Percentiles rank a stretch among this genome's conserved stretches.
Evolutionary conservation across 1,140 invertebrate genomes (phyloP).

Genomic region (Pectinophora gossypiella): DNA sequence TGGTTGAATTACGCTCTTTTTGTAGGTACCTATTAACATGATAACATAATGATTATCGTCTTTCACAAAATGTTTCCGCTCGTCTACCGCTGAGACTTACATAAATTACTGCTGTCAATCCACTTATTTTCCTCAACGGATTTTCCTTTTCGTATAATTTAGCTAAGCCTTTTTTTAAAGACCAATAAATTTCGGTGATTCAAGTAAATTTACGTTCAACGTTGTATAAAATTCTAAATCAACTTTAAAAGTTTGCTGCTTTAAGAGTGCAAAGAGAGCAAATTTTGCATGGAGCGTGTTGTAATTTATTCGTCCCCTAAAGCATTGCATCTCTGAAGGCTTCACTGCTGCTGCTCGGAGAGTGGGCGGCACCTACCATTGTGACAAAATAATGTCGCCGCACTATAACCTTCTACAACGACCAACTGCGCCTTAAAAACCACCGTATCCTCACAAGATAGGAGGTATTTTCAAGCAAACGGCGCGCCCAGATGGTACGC

Average conservation of each 20-base stretch:
- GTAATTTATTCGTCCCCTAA: conserved; percentile 71
- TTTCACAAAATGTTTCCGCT: background rate
- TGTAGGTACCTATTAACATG: no score
- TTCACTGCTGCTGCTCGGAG: conserved; percentile 42
- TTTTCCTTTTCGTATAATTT: no score
- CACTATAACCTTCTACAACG: conserved; percentile 48
- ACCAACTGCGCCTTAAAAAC: conserved; percentile 29
- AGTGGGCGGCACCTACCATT: conserved; percentile 68
- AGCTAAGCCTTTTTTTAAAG: background rate
- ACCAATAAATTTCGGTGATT: background rate
- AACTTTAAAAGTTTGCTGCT: background rate
- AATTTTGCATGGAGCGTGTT: conserved; percentile 38
- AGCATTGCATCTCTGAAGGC: conserved; percentile 68
- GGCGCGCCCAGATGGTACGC: conserved; percentile 53
- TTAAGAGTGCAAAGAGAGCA: background rate
- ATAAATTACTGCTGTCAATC: background rate
- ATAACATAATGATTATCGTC: background rate
- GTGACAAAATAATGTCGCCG: conserved; percentile 72
- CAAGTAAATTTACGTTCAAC: background rate
- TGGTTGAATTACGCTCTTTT: conserved; percentile 4
- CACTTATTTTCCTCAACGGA: background rate
- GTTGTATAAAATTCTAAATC: background rate
- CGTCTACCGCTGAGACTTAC: background rate
- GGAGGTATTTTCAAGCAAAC: conserved; percentile 30
- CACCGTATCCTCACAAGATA: conserved; percentile 33